Evolutionary conservation across 2,888 invertebrate genomes (phyloP), one percentile per base, ranked within the genome.

Genomic region (Stegophylla sp.): DNA sequence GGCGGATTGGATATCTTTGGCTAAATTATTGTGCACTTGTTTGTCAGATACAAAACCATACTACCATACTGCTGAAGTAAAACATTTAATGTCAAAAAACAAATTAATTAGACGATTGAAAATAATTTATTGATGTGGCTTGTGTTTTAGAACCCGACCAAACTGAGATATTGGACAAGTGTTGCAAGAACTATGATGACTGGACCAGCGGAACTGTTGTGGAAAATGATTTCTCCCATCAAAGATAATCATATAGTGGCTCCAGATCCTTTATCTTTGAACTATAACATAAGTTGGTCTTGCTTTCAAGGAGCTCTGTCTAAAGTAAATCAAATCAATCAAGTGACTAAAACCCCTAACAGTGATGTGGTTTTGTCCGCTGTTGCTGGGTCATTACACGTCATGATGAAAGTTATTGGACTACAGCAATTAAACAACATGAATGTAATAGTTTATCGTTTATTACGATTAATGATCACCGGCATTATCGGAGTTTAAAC

Each of bases 361-460:
- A 89, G 89, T 83, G 89, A 89, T 84, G 88, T 90, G 10, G 86
- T 90, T 51, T 85, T 90, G 83, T 87, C 89, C 0, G 88, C 88
- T 1, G 85, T 88, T 12, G 87, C 89, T 1, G 89, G 89, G 43
- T 87, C 88, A 82, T 84, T 89, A 64, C 85, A 89, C 56, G 86
- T 85, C 41, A 87, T 88, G 83, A 86, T 89, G 82, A 88, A 88
- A 84, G 84, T 86, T 43, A 66, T 64, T 13, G 89, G 89, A n/a
- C 86, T 88, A 71, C 84, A 85, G 13, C 87, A 88, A 83, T 89
- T 89, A 0, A 88, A 86, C 73, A 87, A 89, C 84, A 86, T 89
- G 76, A 87, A 87, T 85, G 88, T 87, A 84, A 84, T 63, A 20
- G 3, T 34, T 12, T 20, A 12, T 20, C 20, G 1, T 56, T 56